Evolutionary conservation across 2,888 invertebrate genomes (phyloP), one percentile per base, ranked within the genome.

Genomic region (Cheilosia vulpina): DNA sequence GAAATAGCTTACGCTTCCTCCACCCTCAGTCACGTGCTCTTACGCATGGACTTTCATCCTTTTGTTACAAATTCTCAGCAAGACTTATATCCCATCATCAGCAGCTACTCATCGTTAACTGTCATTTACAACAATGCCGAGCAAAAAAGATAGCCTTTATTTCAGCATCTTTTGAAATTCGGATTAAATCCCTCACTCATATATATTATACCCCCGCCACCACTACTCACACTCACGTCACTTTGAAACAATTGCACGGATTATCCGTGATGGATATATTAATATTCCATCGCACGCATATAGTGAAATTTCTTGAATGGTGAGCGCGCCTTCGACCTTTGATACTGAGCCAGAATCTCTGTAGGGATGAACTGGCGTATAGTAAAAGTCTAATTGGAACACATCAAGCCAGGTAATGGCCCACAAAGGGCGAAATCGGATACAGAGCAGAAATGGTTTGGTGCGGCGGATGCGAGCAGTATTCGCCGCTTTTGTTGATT

Each of bases 371-470:
- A 43, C 34, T 21, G 31, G 52, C 58, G 27, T 7, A 27, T 27
- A 13, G 47, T 13, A 57, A 65, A 15, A 19, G 38, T 62, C 60
- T 72, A 79, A 65, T 72, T 71, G 78, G 65, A 43, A 72, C 78
- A 63, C 50, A 79, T 71, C 71, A 79, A 65, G 72, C 41, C 27
- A 72, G 71, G 78, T 79, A 79, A 79, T 72, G 78, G 66, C 57
- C 78, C 78, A 72, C 72, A 79, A 65, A 79, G 78, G 71, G 65
- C 71, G 63, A 71, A 78, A 57, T 57, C 63, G 71, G 63, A 78
- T 71, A 52, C 60, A 50, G 60, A 53, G n/a, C 55, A 50, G 17
- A 34, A 43, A 41, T 50, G 24, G 31, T n/a, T 27, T 34, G 45
- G 5, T 6, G 27, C 41, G 11, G 9, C 53, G 6, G 2, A 58